These are phyloP conservation scores for Bradynema listronoti DNA, from an alignment of 1,140 invertebrate genomes.

Conservation along the genomic window DNA sequence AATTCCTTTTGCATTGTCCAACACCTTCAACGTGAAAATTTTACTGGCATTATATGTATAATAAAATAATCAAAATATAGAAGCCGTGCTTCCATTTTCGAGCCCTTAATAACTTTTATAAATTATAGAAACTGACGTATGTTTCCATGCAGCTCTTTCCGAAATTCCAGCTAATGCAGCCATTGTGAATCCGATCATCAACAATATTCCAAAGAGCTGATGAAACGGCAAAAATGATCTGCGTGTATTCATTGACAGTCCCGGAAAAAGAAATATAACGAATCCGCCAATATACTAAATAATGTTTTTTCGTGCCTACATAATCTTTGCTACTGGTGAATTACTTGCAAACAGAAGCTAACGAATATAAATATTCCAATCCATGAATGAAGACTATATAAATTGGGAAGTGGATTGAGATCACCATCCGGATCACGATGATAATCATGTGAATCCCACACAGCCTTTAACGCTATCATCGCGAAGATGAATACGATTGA, in stretches of 20 bases:
- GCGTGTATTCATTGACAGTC: slow-evolving; percentile 64
- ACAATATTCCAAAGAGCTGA: slow-evolving; percentile 70
- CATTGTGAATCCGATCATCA: slow-evolving; percentile 69
- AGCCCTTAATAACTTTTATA: background rate
- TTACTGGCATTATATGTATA: too few relatives aligned
- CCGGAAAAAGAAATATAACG: slow-evolving; percentile 71
- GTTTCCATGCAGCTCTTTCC: slow-evolving; percentile 72
- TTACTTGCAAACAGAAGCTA: slow-evolving; percentile 71
- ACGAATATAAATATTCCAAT: slow-evolving; percentile 71
- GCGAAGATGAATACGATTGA: slow-evolving; percentile 67
- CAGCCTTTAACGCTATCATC: slow-evolving; percentile 70
- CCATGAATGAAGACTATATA: slow-evolving; percentile 80
- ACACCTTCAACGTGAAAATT: slow-evolving; percentile 42
- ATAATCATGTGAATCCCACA: slow-evolving; percentile 75
- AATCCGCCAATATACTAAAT: slow-evolving; percentile 72
- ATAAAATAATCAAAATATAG: background rate
- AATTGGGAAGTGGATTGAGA: slow-evolving; percentile 67
- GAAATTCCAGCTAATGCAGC: slow-evolving; percentile 72
- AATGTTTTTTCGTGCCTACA: slow-evolving; percentile 15
- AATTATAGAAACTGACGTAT: slow-evolving; percentile 42
- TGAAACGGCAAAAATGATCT: slow-evolving; percentile 72
- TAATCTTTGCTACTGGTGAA: too few relatives aligned
- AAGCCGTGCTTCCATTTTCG: background rate
- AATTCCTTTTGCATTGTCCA: slow-evolving; percentile 58
- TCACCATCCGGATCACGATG: slow-evolving; percentile 36